A percentile compares a stretch with the other conserved stretches of the same genome.
Evolutionary conservation across 2,888 invertebrate species (phyloP).

Genomic region (Ischnus inquisitorius): DNA sequence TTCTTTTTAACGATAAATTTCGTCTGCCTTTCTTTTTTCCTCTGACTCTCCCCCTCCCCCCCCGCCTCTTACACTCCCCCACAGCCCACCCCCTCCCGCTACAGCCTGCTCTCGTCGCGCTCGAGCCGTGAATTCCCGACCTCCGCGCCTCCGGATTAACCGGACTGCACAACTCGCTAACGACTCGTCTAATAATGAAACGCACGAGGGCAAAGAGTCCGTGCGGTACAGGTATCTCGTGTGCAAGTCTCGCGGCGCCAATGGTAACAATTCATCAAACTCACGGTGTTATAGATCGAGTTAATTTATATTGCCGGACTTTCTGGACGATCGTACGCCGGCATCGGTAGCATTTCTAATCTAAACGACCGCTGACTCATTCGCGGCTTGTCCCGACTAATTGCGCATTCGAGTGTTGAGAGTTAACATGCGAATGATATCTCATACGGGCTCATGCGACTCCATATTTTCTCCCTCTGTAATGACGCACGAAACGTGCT

Average conservation of each 20-base stretch:
- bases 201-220: constrained; percentile 49
- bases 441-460: constrained; percentile 15
- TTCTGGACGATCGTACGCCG: constrained; percentile 1
- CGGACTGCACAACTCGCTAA: constrained; percentile 68
- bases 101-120: constrained; percentile 41
- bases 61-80: constrained; percentile 1
- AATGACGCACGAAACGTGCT: constrained; percentile 19
- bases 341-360: constrained; percentile 13
- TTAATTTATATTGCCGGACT: constrained; percentile 25
- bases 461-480: not conserved
- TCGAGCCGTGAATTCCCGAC: constrained; percentile 46
- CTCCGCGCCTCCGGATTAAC: constrained; percentile 63
- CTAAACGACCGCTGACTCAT: constrained; percentile 54
- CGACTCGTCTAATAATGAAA: constrained; percentile 76
- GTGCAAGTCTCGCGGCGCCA: not conserved
- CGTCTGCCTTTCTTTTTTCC: constrained; percentile 74
- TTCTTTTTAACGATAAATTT: constrained; percentile 85
- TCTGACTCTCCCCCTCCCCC: constrained; percentile 30
- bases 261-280: not conserved
- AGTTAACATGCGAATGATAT: constrained; percentile 31
- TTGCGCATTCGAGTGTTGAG: constrained; percentile 46
- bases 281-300: not conserved
- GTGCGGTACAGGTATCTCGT: not conserved
- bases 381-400: constrained; percentile 51
- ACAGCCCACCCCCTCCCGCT: constrained; percentile 30